phyloP scores from a whole-genome alignment of 2,888 invertebrate species.

The Drosophila birchii region DNA sequence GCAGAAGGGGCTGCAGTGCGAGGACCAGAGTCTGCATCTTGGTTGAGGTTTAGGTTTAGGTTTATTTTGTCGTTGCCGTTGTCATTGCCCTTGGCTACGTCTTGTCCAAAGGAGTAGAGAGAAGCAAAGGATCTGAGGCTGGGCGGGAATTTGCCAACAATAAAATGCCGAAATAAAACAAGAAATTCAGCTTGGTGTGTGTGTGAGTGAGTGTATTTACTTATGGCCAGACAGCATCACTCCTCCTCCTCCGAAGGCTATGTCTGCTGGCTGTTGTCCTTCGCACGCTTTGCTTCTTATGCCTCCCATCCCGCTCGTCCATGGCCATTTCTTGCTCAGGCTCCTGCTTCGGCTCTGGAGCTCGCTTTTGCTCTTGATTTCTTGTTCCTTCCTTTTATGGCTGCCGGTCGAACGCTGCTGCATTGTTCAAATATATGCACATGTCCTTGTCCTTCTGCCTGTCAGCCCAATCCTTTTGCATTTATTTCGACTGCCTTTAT shows the following conservation, averaged over 20 bases:
- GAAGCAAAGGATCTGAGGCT: constrained; percentile 41
- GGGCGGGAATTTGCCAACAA: constrained; percentile 62
- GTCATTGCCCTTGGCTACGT: constrained; percentile 74
- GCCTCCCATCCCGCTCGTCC: constrained; percentile 47
- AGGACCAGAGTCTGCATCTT: constrained; percentile 39
- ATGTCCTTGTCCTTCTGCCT: constrained; percentile 61
- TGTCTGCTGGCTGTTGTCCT: constrained; percentile 65
- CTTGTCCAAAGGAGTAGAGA: constrained; percentile 35
- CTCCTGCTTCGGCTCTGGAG: neutral
- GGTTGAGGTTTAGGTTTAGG: constrained; percentile 42
- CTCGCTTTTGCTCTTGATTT: constrained; percentile 62
- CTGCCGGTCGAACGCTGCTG: constrained; percentile 31
- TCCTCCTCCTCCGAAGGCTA: constrained; percentile 63
- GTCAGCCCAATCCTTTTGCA: constrained; percentile 57
- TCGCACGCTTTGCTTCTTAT: constrained; percentile 60
- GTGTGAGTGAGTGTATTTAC: constrained; percentile 51
- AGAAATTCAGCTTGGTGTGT: constrained; percentile 62
- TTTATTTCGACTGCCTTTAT: constrained; percentile 72
- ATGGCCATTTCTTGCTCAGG: constrained; percentile 61
- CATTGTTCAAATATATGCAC: constrained; percentile 59
- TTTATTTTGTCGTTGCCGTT: constrained; percentile 57
- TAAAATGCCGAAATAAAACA: constrained; percentile 78
- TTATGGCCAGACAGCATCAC: constrained; percentile 74
- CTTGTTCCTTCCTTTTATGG: constrained; percentile 65
- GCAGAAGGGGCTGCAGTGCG: constrained; percentile 9